A percentile compares a stretch with the other conserved stretches of the same genome.
Evolutionary conservation across 2,797 vertebrate species (phyloP).

Genomic region (Etheostoma nigrum): DNA sequence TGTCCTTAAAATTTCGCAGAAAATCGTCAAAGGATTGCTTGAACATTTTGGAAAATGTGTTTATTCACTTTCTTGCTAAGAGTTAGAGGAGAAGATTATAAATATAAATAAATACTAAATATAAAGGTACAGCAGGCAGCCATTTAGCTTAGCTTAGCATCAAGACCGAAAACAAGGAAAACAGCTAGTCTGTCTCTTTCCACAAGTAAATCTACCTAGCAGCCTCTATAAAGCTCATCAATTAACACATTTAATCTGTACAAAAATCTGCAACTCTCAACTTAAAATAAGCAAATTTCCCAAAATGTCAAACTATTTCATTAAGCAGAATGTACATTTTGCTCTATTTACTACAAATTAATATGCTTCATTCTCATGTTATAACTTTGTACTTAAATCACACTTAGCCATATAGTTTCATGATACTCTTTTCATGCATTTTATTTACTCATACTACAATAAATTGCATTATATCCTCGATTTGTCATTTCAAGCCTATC

Average conservation of each 20-base stretch:
- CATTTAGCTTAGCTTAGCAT: too few species aligned
- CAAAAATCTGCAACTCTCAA: not conserved
- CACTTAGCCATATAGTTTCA: not conserved
- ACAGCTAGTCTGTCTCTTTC: too few species aligned
- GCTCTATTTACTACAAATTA: not conserved
- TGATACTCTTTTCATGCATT: constrained; percentile 1
- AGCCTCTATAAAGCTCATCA: not conserved
- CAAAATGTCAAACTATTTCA: not conserved
- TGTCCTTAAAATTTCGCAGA: not conserved
- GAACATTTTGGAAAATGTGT: not conserved
- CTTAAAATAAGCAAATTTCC: not conserved
- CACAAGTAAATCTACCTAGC: too few species aligned
- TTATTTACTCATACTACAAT: constrained; percentile 37
- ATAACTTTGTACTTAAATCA: not conserved
- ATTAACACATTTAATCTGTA: not conserved
- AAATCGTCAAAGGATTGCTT: not conserved
- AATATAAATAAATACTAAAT: not conserved
- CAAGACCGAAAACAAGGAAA: too few species aligned
- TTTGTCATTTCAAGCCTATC: constrained; percentile 44
- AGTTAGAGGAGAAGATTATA: not conserved
- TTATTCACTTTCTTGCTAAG: not conserved
- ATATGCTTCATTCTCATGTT: not conserved
- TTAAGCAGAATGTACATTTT: not conserved
- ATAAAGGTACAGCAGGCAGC: not conserved
- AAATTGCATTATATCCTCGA: constrained; percentile 16